phyloP scores from a whole-genome alignment of 2,797 vertebrate genomes.

The Fistularia commersonii region DNA sequence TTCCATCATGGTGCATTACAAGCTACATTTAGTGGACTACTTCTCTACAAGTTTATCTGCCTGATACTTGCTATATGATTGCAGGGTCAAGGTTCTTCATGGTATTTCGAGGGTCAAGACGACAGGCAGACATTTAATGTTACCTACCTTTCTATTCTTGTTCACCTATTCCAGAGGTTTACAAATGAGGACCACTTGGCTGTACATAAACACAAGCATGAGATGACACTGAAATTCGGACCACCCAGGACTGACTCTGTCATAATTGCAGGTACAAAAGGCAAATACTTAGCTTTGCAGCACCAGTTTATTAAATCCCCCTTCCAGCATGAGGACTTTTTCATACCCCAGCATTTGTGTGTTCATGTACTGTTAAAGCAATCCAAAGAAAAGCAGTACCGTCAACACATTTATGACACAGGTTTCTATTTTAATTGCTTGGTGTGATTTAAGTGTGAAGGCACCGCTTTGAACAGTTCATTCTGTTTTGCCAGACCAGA shows the following conservation, averaged over 20 bases:
- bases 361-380: conserved; percentile 2
- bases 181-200: conserved; percentile 99
- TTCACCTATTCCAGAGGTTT: conserved; percentile 82
- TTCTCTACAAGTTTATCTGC: too few relatives aligned
- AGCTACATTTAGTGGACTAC: too few relatives aligned
- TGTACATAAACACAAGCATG: conserved; percentile 98
- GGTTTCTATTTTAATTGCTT: conserved; percentile 26
- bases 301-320: conserved; percentile 2
- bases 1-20: too few relatives aligned
- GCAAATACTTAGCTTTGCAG: not conserved
- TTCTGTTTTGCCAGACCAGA: conserved; percentile 84
- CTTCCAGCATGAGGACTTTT: not conserved
- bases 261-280: conserved; percentile 73
- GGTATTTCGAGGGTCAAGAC: not conserved
- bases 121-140: not conserved
- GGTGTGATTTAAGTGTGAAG: conserved; percentile 41
- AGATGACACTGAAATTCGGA: conserved; percentile 98
- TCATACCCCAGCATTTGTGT: not conserved
- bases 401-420: conserved; percentile 12
- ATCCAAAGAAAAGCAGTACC: conserved; percentile 8
- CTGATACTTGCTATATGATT: too few relatives aligned
- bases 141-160: conserved; percentile 9
- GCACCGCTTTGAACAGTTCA: conserved; percentile 33
- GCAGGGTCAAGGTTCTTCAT: too few relatives aligned
- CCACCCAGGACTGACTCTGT: conserved; percentile 82